Conservation (phyloP, 2,113 vertebrate species). For the Dasyprocta punctata region DNA sequence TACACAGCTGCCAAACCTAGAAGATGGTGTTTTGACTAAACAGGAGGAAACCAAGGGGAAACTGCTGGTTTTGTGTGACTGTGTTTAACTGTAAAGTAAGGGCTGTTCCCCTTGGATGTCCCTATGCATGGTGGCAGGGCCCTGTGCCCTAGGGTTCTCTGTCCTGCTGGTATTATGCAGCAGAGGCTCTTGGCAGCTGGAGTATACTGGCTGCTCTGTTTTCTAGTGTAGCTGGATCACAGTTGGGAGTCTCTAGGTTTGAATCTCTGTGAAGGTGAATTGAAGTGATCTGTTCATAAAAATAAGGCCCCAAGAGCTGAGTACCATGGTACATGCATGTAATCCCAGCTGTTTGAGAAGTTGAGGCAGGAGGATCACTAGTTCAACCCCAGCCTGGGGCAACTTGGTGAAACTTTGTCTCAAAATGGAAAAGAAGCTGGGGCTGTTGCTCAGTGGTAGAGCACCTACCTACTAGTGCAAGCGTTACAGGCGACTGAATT, state of each 20-base stretch:
- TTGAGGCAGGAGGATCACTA: not conserved
- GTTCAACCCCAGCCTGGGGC: not conserved
- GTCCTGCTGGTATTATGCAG: accelerated
- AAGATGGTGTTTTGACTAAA: not conserved
- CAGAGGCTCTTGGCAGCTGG: not conserved
- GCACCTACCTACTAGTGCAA: not conserved
- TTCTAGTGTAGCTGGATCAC: not conserved
- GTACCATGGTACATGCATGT: not conserved
- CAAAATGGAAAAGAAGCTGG: not conserved
- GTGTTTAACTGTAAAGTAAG: not conserved
- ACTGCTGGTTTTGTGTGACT: not conserved
- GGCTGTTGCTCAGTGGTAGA: not conserved
- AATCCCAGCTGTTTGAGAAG: not conserved
- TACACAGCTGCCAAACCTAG: not conserved
- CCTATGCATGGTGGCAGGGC: not conserved
- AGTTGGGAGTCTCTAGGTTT: not conserved
- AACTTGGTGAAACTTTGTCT: not conserved
- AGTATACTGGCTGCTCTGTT: not conserved
- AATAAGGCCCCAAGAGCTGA: not conserved
- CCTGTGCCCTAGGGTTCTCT: accelerated
- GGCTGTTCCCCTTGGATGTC: not conserved
- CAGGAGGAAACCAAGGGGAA: not conserved
- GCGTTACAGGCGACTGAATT: no score
- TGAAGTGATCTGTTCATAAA: not conserved
- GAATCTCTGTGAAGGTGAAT: not conserved